Evolutionary conservation across 2,888 invertebrate genomes (phyloP).

Genomic region (Caenorhabditis sulstoni): DNA sequence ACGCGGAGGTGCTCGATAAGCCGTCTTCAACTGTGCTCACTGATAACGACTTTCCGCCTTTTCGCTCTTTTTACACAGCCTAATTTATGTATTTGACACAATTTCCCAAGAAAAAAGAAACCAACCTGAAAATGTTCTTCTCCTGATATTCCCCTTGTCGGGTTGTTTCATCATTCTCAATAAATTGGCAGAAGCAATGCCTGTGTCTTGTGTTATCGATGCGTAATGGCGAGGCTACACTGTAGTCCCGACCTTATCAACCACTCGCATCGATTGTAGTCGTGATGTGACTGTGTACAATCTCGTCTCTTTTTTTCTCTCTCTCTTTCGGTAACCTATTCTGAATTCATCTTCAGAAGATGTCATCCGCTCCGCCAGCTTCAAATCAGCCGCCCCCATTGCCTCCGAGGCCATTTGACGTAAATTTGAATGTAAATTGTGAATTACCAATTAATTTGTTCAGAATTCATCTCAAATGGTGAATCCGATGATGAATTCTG

Average conservation of each 20-base stretch:
- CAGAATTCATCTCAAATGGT: constrained; percentile 29
- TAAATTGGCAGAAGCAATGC: constrained; percentile 13
- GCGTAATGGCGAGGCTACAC: constrained; percentile 31
- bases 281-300: constrained; percentile 13
- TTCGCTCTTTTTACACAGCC: constrained; percentile 6
- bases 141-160: constrained; percentile 27
- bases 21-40: not conserved
- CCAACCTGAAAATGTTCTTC: not conserved
- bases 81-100: constrained; percentile 46
- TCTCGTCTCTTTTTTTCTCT: constrained; percentile 1
- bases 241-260: constrained; percentile 54
- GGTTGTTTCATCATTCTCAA: constrained; percentile 22
- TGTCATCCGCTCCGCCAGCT: constrained; percentile 32
- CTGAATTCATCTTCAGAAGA: too few relatives aligned
- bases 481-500: constrained; percentile 46
- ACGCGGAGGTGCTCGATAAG: constrained; percentile 51
- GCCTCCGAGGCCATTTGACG: constrained; percentile 55
- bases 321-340: constrained; percentile 1
- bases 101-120: not conserved
- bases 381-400: constrained; percentile 55
- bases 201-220: not conserved
- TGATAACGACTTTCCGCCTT: constrained; percentile 18
- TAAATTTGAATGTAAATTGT: constrained; percentile 1
- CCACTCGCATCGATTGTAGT: constrained; percentile 41
- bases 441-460: not conserved